These are phyloP conservation scores for Antigone vipio DNA, from an alignment of 2,113 vertebrate species.

Conservation along the genomic window DNA sequence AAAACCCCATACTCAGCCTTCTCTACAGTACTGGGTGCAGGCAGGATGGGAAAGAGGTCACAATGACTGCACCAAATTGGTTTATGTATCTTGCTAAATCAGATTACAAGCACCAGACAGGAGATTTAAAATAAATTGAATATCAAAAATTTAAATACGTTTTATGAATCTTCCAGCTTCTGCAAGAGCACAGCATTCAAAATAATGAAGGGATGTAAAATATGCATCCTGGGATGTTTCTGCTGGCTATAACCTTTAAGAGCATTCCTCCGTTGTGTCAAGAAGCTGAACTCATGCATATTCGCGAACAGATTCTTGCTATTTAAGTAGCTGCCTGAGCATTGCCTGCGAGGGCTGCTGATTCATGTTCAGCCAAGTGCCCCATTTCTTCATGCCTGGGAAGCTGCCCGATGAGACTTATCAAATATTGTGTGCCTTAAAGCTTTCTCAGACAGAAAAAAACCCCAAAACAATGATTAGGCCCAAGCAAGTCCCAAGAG, in stretches of 20 bases:
- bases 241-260: neutral
- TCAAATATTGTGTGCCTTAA: neutral
- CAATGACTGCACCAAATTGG: neutral
- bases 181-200: neutral
- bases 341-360: neutral
- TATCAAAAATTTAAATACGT: conserved; percentile 40
- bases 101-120: neutral
- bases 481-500: neutral
- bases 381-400: neutral
- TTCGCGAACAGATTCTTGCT: neutral
- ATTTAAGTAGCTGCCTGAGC: neutral
- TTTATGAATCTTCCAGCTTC: conserved; percentile 28
- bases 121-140: conserved; percentile 34
- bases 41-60: neutral
- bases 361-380: neutral
- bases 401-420: neutral
- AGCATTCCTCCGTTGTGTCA: neutral
- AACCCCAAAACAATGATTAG: neutral
- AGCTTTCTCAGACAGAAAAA: neutral
- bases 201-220: conserved; percentile 8
- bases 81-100: neutral
- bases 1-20: neutral
- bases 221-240: conserved; percentile 3
- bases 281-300: neutral
- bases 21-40: neutral